Evolutionary conservation across 2,888 invertebrate genomes (phyloP).

Genomic region (Pollenia griseotomentosa): DNA sequence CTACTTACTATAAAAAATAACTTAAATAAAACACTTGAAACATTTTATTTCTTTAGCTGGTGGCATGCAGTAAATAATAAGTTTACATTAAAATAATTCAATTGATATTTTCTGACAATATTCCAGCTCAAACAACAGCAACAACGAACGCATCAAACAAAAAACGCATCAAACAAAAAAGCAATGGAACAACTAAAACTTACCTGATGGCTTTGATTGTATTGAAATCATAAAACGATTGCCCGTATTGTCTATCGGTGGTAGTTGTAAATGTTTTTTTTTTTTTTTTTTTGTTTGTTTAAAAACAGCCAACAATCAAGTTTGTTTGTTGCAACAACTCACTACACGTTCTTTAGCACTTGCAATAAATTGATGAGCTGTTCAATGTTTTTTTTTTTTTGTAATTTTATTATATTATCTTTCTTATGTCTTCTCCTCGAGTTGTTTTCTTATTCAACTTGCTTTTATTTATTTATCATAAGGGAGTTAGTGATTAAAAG

Average conservation of each 20-base stretch:
- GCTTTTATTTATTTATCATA: slow-evolving; percentile 46
- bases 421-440: not conserved
- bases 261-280: slow-evolving; percentile 6
- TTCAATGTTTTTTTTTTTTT: slow-evolving; percentile 8
- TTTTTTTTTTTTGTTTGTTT: slow-evolving; percentile 16
- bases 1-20: slow-evolving; percentile 4
- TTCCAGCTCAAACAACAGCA: slow-evolving; percentile 12
- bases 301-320: slow-evolving; percentile 63
- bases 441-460: slow-evolving; percentile 16
- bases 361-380: slow-evolving; percentile 64
- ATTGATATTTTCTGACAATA: slow-evolving; percentile 65
- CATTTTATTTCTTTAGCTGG: slow-evolving; percentile 40
- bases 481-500: slow-evolving; percentile 71
- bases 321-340: slow-evolving; percentile 64
- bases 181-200: slow-evolving; percentile 18
- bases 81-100: slow-evolving; percentile 69
- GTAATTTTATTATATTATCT: not conserved
- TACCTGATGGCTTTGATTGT: slow-evolving; percentile 67
- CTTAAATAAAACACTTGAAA: slow-evolving; percentile 23
- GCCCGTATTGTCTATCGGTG: slow-evolving; percentile 25
- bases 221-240: slow-evolving; percentile 42
- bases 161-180: slow-evolving; percentile 13
- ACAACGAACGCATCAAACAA: no score
- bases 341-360: slow-evolving; percentile 18
- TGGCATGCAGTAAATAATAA: slow-evolving; percentile 57